These are phyloP conservation scores for Chesias legatella DNA, from an alignment of 2,888 invertebrate genomes.

Conservation along the genomic window DNA sequence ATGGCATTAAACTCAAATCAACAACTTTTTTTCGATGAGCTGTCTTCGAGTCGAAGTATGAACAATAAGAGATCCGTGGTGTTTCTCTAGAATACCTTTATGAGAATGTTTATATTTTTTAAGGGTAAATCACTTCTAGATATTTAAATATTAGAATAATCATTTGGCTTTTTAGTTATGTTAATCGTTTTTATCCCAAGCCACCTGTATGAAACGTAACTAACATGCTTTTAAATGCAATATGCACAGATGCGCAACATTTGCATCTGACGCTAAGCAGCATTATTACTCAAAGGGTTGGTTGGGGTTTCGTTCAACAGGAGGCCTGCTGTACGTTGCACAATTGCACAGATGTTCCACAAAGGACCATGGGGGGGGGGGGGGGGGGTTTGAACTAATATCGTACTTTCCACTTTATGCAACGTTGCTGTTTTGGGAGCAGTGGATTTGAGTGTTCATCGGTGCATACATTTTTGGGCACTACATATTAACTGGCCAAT, in stretches of 20 bases:
- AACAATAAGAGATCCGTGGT: too few relatives aligned
- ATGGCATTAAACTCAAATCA: too few relatives aligned
- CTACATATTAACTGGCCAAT: slow-evolving; percentile 45
- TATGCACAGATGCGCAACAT: slow-evolving; percentile 22
- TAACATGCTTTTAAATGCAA: slow-evolving; percentile 6
- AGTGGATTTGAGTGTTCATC: slow-evolving; percentile 24
- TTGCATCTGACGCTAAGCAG: slow-evolving; percentile 39
- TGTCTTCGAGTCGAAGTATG: too few relatives aligned
- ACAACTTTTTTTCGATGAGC: too few relatives aligned
- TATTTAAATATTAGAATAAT: too few relatives aligned
- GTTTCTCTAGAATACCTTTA: too few relatives aligned
- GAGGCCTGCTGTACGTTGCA: slow-evolving; percentile 39
- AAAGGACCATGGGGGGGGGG: slow-evolving; percentile 46
- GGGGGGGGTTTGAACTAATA: slow-evolving; percentile 35
- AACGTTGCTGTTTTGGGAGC: slow-evolving; percentile 33
- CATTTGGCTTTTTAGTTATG: too few relatives aligned
- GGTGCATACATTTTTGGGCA: slow-evolving; percentile 36
- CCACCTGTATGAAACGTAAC: too few relatives aligned
- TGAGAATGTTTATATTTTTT: too few relatives aligned
- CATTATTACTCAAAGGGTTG: slow-evolving; percentile 52
- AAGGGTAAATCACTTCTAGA: too few relatives aligned
- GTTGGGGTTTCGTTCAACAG: slow-evolving; percentile 46
- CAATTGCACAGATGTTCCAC: slow-evolving; percentile 56
- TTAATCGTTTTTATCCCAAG: too few relatives aligned
- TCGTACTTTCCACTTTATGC: slow-evolving; percentile 40